Conservation (phyloP, 1,140 invertebrate genomes). For the Pseudoatta argentina region DNA sequence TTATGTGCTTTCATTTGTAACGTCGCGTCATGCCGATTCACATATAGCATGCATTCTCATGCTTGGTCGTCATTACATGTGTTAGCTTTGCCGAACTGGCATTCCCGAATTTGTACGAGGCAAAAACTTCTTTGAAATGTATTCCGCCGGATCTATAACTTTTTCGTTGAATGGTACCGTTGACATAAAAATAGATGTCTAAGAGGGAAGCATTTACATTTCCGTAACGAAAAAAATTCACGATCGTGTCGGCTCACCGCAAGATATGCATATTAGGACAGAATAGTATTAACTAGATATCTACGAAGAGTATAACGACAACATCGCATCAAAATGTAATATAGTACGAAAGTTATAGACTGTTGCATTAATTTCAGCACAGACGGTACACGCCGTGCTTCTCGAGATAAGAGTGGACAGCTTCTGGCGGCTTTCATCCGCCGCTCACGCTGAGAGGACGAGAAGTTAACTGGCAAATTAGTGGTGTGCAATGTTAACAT, state of each 20-base stretch:
- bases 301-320: not conserved
- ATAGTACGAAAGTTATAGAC: conserved; percentile 47
- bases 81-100: not conserved
- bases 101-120: not conserved
- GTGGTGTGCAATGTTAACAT: conserved; percentile 38
- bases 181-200: not conserved
- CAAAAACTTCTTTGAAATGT: not conserved
- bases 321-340: conserved; percentile 28
- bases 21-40: conserved; percentile 16
- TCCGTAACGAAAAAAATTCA: conserved; percentile 24
- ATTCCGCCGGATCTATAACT: conserved; percentile 19
- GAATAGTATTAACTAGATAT: conserved; percentile 17
- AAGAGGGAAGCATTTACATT: conserved; percentile 21
- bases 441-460: conserved; percentile 33
- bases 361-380: conserved; percentile 45
- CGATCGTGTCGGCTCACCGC: not conserved
- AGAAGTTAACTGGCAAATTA: conserved; percentile 14
- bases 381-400: not conserved
- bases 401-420: conserved; percentile 27
- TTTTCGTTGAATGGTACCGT: not conserved
- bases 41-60: not conserved
- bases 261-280: conserved; percentile 26
- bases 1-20: conserved; percentile 26
- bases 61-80: not conserved
- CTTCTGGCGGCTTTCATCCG: conserved; percentile 35